Evolutionary conservation across 2,888 invertebrate species (phyloP).

Genomic region (Empis livida): DNA sequence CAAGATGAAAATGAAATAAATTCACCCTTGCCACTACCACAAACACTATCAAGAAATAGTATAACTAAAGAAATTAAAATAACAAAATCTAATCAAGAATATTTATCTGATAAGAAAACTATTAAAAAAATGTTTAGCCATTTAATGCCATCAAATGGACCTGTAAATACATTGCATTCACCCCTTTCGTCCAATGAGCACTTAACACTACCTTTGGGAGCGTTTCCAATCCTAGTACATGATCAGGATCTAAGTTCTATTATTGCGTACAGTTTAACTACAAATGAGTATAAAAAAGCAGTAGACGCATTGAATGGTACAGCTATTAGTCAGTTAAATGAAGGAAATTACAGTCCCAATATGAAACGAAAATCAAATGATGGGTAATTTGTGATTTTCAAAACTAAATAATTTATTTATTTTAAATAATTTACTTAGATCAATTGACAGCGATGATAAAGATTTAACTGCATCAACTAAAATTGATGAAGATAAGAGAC

Average conservation of each 20-base stretch:
- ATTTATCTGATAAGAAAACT: slow-evolving; percentile 41
- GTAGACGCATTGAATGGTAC: slow-evolving; percentile 36
- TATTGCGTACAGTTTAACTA: slow-evolving; percentile 68
- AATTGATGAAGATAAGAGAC: slow-evolving; percentile 19
- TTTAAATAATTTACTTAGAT: background rate
- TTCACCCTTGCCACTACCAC: slow-evolving; percentile 5
- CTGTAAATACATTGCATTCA: slow-evolving; percentile 37
- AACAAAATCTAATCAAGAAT: slow-evolving; percentile 10
- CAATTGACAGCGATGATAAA: slow-evolving; percentile 5
- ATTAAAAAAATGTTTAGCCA: slow-evolving; percentile 56
- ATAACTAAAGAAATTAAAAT: slow-evolving; percentile 8
- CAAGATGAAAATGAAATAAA: slow-evolving; percentile 9
- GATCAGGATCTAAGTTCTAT: slow-evolving; percentile 75
- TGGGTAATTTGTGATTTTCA: slow-evolving; percentile 15
- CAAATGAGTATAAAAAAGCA: slow-evolving; percentile 52
- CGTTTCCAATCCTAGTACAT: slow-evolving; percentile 56
- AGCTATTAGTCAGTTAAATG: slow-evolving; percentile 11
- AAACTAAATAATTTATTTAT: background rate
- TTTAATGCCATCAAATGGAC: slow-evolving; percentile 45
- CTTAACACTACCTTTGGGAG: slow-evolving; percentile 48
- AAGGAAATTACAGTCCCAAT: slow-evolving; percentile 24
- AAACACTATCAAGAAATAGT: background rate
- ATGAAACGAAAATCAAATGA: slow-evolving; percentile 28
- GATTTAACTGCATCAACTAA: slow-evolving; percentile 5
- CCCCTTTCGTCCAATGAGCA: slow-evolving; percentile 58